Conservation (phyloP, 1,140 invertebrate genomes). For the Helicoverpa armigera region DNA sequence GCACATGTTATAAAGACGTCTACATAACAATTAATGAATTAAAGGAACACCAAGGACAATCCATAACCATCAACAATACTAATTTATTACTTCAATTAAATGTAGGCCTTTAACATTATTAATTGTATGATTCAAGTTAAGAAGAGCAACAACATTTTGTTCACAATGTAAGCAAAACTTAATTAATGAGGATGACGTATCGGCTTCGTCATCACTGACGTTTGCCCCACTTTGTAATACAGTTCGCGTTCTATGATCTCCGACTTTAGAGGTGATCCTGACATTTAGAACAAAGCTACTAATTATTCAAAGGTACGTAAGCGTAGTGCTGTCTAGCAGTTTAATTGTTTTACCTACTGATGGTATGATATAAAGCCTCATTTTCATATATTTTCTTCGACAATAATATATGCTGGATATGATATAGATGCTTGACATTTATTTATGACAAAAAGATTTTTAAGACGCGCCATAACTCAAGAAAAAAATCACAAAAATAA, state of each 20-base stretch:
- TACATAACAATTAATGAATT: too few relatives aligned
- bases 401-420: too few relatives aligned
- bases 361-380: too few relatives aligned
- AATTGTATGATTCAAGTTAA: background rate
- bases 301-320: conserved; percentile 25
- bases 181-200: conserved; percentile 23
- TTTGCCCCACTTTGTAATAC: background rate
- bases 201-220: conserved; percentile 7
- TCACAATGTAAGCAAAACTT: background rate
- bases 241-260: background rate
- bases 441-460: too few relatives aligned
- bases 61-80: too few relatives aligned
- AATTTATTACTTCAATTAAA: background rate
- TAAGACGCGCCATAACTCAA: too few relatives aligned
- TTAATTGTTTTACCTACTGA: background rate
- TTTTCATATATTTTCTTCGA: too few relatives aligned
- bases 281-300: conserved; percentile 6
- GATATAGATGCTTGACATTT: too few relatives aligned
- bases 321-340: background rate
- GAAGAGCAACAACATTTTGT: background rate
- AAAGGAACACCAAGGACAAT: too few relatives aligned
- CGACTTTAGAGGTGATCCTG: conserved; percentile 22
- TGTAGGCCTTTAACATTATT: background rate
- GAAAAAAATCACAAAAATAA: too few relatives aligned
- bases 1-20: too few relatives aligned